Conservation (phyloP, 1,140 invertebrate genomes). For the Andricus grossulariae region DNA sequence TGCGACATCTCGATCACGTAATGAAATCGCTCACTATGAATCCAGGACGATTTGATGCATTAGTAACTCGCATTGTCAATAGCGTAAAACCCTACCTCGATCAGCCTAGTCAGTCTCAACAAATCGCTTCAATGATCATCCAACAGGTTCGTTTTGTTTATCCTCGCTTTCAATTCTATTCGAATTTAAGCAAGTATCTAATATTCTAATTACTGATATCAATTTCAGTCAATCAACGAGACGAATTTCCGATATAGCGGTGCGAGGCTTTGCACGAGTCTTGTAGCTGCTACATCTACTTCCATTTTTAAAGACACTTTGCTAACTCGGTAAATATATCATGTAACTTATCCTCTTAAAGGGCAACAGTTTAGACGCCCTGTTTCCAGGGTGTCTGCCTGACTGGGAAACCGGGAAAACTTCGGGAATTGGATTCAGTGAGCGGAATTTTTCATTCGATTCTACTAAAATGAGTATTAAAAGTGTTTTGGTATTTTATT, state of each 20-base stretch:
- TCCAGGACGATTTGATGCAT: slow-evolving; percentile 78
- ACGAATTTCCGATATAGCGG: slow-evolving; percentile 82
- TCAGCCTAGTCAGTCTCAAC: slow-evolving; percentile 74
- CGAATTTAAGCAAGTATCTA: slow-evolving; percentile 1
- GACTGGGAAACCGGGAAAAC: too few species aligned
- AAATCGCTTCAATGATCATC: slow-evolving; percentile 78
- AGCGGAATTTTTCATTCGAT: too few species aligned
- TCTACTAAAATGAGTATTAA: too few species aligned
- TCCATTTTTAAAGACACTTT: slow-evolving; percentile 76
- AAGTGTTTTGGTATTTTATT: too few species aligned
- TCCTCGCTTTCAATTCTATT: neutral
- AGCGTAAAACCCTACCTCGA: slow-evolving; percentile 76
- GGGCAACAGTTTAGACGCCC: too few species aligned
- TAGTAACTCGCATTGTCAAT: slow-evolving; percentile 77
- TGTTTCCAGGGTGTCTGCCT: too few species aligned
- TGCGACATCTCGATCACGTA: slow-evolving; percentile 76
- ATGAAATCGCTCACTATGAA: slow-evolving; percentile 79
- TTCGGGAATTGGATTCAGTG: too few species aligned
- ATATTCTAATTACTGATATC: slow-evolving; percentile 28
- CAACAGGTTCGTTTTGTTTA: slow-evolving; percentile 74
- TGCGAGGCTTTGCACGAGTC: slow-evolving; percentile 79
- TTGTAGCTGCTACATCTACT: slow-evolving; percentile 72
- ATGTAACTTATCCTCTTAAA: neutral
- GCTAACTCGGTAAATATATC: slow-evolving; percentile 63
- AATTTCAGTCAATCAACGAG: slow-evolving; percentile 79